These are phyloP conservation scores for Vultur gryphus DNA, from an alignment of 2,797 vertebrate species.

Conservation along the genomic window DNA sequence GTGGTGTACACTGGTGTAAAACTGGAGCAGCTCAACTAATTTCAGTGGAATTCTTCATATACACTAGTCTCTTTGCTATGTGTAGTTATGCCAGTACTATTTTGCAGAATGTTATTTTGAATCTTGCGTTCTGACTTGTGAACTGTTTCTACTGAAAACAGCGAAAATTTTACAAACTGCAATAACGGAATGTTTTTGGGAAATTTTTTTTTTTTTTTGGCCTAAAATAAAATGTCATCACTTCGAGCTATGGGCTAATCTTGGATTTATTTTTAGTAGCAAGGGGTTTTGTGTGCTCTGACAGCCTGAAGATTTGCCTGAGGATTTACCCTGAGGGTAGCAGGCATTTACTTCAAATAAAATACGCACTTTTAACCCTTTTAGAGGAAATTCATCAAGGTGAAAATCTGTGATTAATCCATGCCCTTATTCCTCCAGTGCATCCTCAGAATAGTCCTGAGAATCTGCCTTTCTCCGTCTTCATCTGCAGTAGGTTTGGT, in stretches of 20 bases:
- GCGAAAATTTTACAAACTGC: constrained; percentile 38
- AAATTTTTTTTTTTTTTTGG: not conserved
- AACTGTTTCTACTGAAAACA: constrained; percentile 50
- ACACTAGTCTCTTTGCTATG: constrained; percentile 42
- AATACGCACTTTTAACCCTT: not conserved
- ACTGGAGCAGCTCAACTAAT: constrained; percentile 53
- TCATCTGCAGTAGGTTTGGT: not conserved
- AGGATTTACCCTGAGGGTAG: not conserved
- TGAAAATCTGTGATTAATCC: not conserved
- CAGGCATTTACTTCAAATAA: not conserved
- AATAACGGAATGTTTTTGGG: constrained; percentile 38
- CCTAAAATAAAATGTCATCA: constrained; percentile 51
- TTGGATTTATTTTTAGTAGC: constrained; percentile 6
- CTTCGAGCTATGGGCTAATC: not conserved
- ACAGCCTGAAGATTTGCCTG: not conserved
- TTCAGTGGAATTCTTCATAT: constrained; percentile 54
- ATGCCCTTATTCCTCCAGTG: not conserved
- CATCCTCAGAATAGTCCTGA: not conserved
- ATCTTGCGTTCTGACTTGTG: constrained; percentile 44
- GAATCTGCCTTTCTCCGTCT: not conserved
- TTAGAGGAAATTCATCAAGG: not conserved
- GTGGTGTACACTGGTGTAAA: constrained; percentile 48
- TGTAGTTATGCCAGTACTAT: constrained; percentile 61
- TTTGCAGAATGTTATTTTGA: constrained; percentile 61
- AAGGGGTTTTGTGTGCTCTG: not conserved